Base-by-base conservation (phyloP, 2,113 vertebrate genomes). In the Hydropotes inermis region DNA sequence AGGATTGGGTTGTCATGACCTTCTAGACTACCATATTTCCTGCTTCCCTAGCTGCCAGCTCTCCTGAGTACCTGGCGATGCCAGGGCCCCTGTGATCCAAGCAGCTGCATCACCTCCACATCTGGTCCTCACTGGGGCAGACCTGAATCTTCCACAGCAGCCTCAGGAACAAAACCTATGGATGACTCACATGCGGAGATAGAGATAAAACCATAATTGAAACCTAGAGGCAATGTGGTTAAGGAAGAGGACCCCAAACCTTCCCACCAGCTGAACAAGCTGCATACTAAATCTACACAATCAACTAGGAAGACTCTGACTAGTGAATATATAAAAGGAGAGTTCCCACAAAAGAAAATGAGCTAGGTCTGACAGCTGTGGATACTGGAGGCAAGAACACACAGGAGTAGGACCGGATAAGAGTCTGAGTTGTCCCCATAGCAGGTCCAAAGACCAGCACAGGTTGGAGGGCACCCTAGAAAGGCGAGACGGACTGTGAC, bases 401-500 rank as follows among this genome's bases (percentile, higher is more conserved):
- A 70, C 67, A 70, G n/a, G n/a, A 39, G 10, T 23, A 70, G 21
- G 67, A 70, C 19, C 67, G 39, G 19, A 70, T 70, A 23, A 70
- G 19, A 70, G 10, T 70, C 5, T 39, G 23, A 39, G 67, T 12
- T 70, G 19, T 70, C 67, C 5, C 19, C n/a, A 70, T 23, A 70
- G 36, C 21, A 36, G 10, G 10, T 70, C 67, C 67, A 70, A 70
- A 70, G n/a, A 39, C 19, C 67, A 70, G 5, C 10, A 39, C n/a
- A 39, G 19, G n/a, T 12, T 70, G 36, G 67, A 23, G 5, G 10
- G n/a, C 5, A 23, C 39, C 67, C n/a, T 23, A 70, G 67, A 70
- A 70, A 39, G n/a, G 10, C 0, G 0, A 70, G n/a, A 5, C 39
- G 19, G 19, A 23, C n/a, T 70, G 19, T 70, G 67, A 23, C 5